Evolutionary conservation across 1,140 invertebrate genomes (phyloP), one percentile per base, ranked within the genome.

Genomic region (Coelopa frigida): DNA sequence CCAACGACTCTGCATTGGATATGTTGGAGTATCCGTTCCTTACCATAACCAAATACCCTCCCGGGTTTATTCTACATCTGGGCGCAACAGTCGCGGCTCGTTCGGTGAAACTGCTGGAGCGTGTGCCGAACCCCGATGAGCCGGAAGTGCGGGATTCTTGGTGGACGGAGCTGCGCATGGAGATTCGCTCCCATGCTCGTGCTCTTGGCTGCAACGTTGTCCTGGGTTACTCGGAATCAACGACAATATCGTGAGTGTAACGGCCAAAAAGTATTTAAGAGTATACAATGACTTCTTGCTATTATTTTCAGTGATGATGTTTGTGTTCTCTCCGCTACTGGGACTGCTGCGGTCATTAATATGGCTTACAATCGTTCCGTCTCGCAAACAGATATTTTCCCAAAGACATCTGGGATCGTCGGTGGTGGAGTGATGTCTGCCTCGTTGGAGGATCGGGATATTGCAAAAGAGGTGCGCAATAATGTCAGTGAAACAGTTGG

Each of bases 1-100:
- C 82, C 74, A 81, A 82, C 65, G 78, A 80, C 52, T 82, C 84
- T 44, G 79, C 78, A 39, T 69, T 86, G 51, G 87, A 90, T 55
- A 84, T 90, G 78, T 68, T 92, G 55, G 94, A 97, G 67, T 98
- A 94, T 72, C 94, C 94, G 0, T 97, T 98, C 62, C 78, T 98
- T 12, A 97, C 94, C 0, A 86, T 97, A 79, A 81, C 84, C 3
- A 85, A 86, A 54, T 94, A 90, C 70, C 91, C 93, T 18, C 73
- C 79, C 2, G 88, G 87, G 23, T 94, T 97, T 56, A 83, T 97
- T 56, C 72, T 87, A 15, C 86, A 92, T 61, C 78, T 96, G 57
- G 93, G 93, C 50, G 89, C 89, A n/a, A 79, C 87, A n/a, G 86
- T 91, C 6, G 85, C 82, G 52, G 83, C 86, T 0, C 75, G 87